Evolutionary conservation across 2,797 vertebrate species (phyloP), one percentile per base, ranked within the genome.

Genomic region (Dromococcyx pavoninus): DNA sequence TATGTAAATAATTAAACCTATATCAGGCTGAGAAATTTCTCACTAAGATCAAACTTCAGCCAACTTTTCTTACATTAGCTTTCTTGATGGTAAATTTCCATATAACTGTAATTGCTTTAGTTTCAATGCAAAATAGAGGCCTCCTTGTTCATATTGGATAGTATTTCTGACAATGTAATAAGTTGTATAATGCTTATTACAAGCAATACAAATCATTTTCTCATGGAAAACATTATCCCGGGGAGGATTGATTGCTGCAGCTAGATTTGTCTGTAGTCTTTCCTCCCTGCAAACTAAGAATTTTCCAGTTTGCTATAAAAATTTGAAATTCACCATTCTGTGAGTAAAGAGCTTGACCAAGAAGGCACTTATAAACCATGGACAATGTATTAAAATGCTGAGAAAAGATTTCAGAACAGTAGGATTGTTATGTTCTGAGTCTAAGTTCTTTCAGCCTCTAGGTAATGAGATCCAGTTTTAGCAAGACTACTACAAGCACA

Each of bases 1-100:
- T 10, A 23, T 18, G 9, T 60, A 76, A 91, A 54, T 41, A 75
- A 39, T 64, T 80, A 70, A 93, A 62, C 5, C 33, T 35, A 25
- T 33, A 61, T 53, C 19, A 51, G 43, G 61, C 11, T 27, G 27
- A 79, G 35, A 79, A 33, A 44, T 64, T 94, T 82, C n/a, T 79
- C 17, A 50, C 28, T 88, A 60, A 53, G 24, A 25, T 79, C 56
- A 73, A 50, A 51, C 18, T 84, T 81, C 23, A 66, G 12, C 19
- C 35, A 76, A 19, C 4, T 89, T 93, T 81, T 67, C 21, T 46
- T 67, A 79, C 32, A 95, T 58, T 75, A 92, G 65, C 37, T 94
- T 96, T 95, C 89, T 91, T 88, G 43, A 32, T 93, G 70, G 78
- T 95, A 72, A 85, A 96, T 97, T 97, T 97, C 76, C 65, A 32